These are phyloP conservation scores for Hippocampus guttulatus DNA, from an alignment of 2,113 vertebrate genomes.

Conservation along the genomic window DNA sequence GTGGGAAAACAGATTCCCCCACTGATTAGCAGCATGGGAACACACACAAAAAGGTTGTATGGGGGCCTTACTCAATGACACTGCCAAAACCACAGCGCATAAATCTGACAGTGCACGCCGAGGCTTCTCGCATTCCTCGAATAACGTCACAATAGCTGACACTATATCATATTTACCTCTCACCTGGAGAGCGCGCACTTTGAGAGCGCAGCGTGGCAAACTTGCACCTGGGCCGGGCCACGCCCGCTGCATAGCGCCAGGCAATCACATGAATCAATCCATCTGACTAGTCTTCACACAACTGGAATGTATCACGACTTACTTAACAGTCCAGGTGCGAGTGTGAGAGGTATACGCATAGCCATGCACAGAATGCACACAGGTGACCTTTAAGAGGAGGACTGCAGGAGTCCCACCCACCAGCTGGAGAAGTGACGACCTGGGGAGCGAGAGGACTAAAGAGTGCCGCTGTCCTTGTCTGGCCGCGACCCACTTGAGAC, in stretches of 20 bases:
- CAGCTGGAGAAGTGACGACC: constrained; percentile 66
- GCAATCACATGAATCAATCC: constrained; percentile 63
- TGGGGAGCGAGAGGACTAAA: constrained; percentile 29
- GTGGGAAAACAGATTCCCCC: not conserved
- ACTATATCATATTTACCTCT: constrained; percentile 33
- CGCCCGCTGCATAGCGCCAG: constrained; percentile 52
- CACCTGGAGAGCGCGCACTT: constrained; percentile 33
- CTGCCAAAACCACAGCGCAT: not conserved
- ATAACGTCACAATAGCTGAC: constrained; percentile 21
- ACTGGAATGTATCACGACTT: constrained; percentile 36
- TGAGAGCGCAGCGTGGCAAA: constrained; percentile 24
- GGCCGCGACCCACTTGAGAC: constrained; percentile 10
- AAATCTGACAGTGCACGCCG: constrained; percentile 10
- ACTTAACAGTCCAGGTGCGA: constrained; percentile 48
- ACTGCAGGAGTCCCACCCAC: constrained; percentile 43
- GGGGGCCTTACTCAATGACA: not conserved
- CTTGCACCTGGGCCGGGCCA: constrained; percentile 55
- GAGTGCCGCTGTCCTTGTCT: constrained; percentile 55
- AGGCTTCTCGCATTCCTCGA: constrained; percentile 26
- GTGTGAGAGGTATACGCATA: constrained; percentile 7
- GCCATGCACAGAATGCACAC: constrained; percentile 34
- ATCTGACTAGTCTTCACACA: constrained; percentile 44
- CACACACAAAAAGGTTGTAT: not conserved
- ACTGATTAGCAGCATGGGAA: not conserved
- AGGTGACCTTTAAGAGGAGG: constrained; percentile 55